Conservation (phyloP, 2,113 vertebrate genomes). For the Shinisaurus crocodilurus region DNA sequence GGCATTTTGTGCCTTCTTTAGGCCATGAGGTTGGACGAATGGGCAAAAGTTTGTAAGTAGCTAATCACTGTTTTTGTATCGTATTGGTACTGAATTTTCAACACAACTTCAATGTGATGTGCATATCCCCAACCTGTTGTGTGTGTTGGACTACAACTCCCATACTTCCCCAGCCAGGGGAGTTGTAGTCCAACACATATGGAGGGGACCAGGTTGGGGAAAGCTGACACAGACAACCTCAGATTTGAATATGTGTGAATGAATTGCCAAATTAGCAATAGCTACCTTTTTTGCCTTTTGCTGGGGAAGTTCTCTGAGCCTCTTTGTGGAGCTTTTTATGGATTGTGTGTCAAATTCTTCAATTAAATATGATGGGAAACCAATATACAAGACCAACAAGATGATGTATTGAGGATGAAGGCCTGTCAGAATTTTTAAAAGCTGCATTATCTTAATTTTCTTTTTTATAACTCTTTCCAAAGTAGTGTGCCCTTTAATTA, state of each 20-base stretch:
- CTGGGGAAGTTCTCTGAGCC: neutral
- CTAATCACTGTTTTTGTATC: neutral
- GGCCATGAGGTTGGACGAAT: neutral
- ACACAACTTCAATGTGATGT: neutral
- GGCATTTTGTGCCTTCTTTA: neutral
- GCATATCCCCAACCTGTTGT: too few species aligned
- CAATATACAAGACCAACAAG: neutral
- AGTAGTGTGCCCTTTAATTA: neutral
- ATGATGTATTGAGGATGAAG: neutral
- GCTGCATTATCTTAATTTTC: neutral
- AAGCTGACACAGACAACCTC: neutral
- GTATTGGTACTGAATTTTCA: neutral
- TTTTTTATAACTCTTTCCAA: neutral
- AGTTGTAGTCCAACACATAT: too few species aligned
- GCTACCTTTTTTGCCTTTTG: neutral
- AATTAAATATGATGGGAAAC: neutral
- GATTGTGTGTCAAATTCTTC: neutral
- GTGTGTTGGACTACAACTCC: too few species aligned
- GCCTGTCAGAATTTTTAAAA: neutral
- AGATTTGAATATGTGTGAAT: neutral
- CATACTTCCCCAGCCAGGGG: too few species aligned
- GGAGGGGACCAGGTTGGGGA: too few species aligned
- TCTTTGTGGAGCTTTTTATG: neutral
- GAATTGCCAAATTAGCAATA: neutral
- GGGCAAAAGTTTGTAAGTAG: neutral